Evolutionary conservation across 1,140 invertebrate species (phyloP), one percentile per base, ranked within the genome.

Genomic region (Drosophila pseudoobscura): DNA sequence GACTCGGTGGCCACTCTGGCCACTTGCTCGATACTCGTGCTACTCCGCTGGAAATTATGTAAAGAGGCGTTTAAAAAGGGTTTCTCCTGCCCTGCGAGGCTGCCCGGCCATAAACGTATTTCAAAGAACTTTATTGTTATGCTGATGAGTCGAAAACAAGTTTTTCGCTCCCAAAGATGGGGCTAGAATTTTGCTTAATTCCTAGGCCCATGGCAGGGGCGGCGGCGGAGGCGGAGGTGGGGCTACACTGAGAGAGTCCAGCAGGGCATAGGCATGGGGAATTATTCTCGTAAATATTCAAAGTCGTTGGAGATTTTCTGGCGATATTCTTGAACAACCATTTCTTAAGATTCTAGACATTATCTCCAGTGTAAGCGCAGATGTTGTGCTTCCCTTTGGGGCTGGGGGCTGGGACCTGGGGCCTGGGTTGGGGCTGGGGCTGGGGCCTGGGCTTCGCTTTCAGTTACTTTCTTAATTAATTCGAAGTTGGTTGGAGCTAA

Each of bases 391-490:
- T 58, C 54, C 59, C 39, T 63, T 59, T 71, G 51, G 65, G 17
- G 1, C 17, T 17, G 17, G 17, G 29, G 39, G 35, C 39, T 58
- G 13, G 17, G 17, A 1, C 17, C 39, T 41, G 22, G 59, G 52
- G 65, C 20, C 39, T 59, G 55, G 17, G 17, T 1, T 17, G 17
- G 17, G 17, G 17, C 17, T 39, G 31, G 22, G 39, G 35, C 39
- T 58, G 13, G 59, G 52, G 65, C 20, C 39, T 59, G 55, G 35
- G 71, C 54, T 63, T 69, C 46, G 51, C 57, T 78, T 45, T 59
- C 24, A 46, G 71, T 58, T 84, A 75, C 58, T 78, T 69, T 78
- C 62, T 74, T 82, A 82, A 83, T 82, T 82, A 82, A 74, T 83
- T 78, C 80, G 49, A 57, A 56, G 62, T 41, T 58, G 52, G 58